A percentile compares a stretch with the other conserved stretches of the same genome.
phyloP scores from a whole-genome alignment of 2,797 vertebrate species.

The Manis javanica region DNA sequence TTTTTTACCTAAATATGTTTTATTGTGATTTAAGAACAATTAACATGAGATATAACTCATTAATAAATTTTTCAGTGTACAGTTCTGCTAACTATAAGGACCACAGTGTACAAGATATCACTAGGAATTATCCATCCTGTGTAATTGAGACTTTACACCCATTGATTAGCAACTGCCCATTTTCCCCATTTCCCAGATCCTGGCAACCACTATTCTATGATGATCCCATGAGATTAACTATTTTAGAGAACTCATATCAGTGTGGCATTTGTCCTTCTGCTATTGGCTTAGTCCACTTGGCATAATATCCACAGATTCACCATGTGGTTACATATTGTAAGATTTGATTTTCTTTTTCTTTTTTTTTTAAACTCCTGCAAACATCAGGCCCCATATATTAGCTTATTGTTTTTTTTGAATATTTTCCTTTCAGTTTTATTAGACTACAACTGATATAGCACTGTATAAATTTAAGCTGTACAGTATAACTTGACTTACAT shows the following conservation, averaged over 20 bases:
- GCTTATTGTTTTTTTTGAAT: not conserved
- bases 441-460: not conserved
- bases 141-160: not conserved
- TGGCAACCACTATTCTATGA: not conserved
- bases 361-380: not conserved
- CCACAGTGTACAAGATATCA: not conserved
- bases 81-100: not conserved
- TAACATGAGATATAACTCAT: not conserved
- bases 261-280: not conserved
- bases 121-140: not conserved
- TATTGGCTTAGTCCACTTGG: not conserved
- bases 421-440: not conserved
- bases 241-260: not conserved
- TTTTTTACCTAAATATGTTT: not conserved
- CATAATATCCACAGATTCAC: not conserved
- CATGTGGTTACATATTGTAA: not conserved
- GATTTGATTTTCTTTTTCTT: not conserved
- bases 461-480: not conserved
- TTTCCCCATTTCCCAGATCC: not conserved
- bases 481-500: not conserved
- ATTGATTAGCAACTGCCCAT: not conserved
- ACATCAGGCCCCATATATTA: not conserved
- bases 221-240: not conserved
- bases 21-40: not conserved
- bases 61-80: not conserved